phyloP scores from a whole-genome alignment of 2,113 vertebrate genomes.

The Lagopus muta region DNA sequence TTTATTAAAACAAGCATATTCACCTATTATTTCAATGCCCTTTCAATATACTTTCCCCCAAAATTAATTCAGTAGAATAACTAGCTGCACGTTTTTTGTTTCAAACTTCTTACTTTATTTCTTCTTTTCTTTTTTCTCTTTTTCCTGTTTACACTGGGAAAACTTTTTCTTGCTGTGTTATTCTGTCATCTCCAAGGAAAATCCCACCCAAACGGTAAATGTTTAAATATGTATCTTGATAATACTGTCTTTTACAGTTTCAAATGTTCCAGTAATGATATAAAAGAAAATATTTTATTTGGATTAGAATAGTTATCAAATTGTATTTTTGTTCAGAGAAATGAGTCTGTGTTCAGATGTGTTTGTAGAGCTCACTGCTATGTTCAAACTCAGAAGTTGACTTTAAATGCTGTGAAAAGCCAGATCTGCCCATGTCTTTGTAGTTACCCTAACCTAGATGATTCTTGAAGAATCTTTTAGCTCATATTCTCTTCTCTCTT shows the following conservation, averaged over 20 bases:
- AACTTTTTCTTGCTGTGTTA: slow-evolving; percentile 68
- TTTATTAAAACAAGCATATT: neutral
- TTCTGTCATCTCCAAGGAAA: slow-evolving; percentile 79
- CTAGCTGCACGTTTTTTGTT: neutral
- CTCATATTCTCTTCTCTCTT: neutral
- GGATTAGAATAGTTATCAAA: neutral
- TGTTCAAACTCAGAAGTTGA: accelerated
- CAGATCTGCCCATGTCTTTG: accelerated
- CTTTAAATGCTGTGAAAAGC: neutral
- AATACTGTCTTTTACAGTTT: neutral
- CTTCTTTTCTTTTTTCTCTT: slow-evolving; percentile 50
- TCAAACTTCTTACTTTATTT: slow-evolving; percentile 41
- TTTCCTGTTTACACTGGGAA: slow-evolving; percentile 65
- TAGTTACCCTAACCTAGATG: accelerated
- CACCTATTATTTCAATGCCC: neutral
- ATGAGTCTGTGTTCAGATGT: neutral
- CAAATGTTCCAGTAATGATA: neutral
- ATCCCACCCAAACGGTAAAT: slow-evolving; percentile 85
- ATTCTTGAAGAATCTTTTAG: accelerated
- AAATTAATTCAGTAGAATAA: neutral
- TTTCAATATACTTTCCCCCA: neutral
- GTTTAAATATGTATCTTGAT: neutral
- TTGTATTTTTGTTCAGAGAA: neutral
- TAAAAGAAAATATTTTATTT: neutral
- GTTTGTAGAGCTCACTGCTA: neutral